These are phyloP conservation scores for Icerya purchasi DNA, from an alignment of 2,888 invertebrate genomes.

Conservation along the genomic window DNA sequence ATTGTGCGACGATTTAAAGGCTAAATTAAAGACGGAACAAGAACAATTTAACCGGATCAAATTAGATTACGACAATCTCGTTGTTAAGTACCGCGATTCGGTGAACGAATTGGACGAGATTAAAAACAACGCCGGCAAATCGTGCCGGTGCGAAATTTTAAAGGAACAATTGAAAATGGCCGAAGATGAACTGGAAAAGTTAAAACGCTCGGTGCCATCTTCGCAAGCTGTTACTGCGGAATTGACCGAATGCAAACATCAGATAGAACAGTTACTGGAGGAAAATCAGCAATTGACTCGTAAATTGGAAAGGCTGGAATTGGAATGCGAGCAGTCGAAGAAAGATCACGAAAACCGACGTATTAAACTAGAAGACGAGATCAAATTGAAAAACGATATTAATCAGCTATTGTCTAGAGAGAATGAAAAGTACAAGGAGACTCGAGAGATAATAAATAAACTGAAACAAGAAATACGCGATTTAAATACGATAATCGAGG, in stretches of 20 bases:
- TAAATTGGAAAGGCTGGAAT: background rate
- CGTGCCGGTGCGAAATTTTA: background rate
- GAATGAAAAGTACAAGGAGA: conserved; percentile 17
- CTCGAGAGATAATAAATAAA: conserved; percentile 16
- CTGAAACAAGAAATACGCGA: conserved; percentile 10
- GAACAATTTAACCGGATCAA: background rate
- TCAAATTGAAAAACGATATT: conserved; percentile 5
- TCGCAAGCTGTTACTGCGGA: background rate
- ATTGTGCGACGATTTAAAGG: background rate
- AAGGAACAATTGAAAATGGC: background rate
- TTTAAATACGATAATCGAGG: conserved; percentile 10
- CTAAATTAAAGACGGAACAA: background rate
- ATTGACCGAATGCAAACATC: conserved; percentile 1
- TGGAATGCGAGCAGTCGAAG: too few species aligned
- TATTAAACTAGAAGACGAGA: conserved; percentile 17
- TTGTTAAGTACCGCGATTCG: background rate
- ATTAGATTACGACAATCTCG: background rate
- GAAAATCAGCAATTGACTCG: conserved; percentile 2
- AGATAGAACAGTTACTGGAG: conserved; percentile 5
- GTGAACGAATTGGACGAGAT: background rate
- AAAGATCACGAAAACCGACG: conserved; percentile 12
- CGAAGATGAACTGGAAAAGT: background rate
- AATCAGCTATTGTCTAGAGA: conserved; percentile 2
- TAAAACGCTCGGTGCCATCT: background rate
- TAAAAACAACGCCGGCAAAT: background rate